Evolutionary conservation across 2,888 invertebrate genomes (phyloP).

Genomic region (Melieria crassipennis): DNA sequence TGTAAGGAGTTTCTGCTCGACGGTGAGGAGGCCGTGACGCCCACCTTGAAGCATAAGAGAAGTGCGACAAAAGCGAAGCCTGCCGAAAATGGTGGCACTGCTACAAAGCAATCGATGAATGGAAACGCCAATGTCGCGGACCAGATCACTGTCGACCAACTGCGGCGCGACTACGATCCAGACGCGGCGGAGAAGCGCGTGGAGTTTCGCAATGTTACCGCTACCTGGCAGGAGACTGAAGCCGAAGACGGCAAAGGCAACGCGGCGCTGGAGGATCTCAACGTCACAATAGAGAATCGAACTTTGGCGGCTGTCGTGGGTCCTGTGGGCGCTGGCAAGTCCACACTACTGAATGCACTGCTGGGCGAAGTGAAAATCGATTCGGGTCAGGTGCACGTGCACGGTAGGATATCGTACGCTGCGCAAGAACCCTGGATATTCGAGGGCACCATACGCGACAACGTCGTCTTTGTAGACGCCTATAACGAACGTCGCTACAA

Average conservation of each 20-base stretch:
- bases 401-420: constrained; percentile 78
- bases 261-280: constrained; percentile 63
- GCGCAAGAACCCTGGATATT: constrained; percentile 88
- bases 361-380: constrained; percentile 75
- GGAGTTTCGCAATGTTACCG: constrained; percentile 66
- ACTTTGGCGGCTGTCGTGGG: constrained; percentile 71
- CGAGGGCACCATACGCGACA: constrained; percentile 84
- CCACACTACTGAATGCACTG: constrained; percentile 77
- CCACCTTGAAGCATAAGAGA: constrained; percentile 41
- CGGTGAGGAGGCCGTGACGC: constrained; percentile 51
- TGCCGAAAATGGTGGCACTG: constrained; percentile 27
- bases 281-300: constrained; percentile 64
- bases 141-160: neutral
- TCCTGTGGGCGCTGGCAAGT: constrained; percentile 80
- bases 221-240: constrained; percentile 67
- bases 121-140: constrained; percentile 18
- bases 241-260: constrained; percentile 27
- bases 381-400: constrained; percentile 70
- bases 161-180: constrained; percentile 46
- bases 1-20: constrained; percentile 73
- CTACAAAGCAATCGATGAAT: constrained; percentile 31
- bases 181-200: constrained; percentile 56
- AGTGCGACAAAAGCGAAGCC: constrained; percentile 34
- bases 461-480: constrained; percentile 87
- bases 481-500: constrained; percentile 70